Evolutionary conservation across 2,797 vertebrate genomes (phyloP).

Genomic region (Microctenopoma lineatum): DNA sequence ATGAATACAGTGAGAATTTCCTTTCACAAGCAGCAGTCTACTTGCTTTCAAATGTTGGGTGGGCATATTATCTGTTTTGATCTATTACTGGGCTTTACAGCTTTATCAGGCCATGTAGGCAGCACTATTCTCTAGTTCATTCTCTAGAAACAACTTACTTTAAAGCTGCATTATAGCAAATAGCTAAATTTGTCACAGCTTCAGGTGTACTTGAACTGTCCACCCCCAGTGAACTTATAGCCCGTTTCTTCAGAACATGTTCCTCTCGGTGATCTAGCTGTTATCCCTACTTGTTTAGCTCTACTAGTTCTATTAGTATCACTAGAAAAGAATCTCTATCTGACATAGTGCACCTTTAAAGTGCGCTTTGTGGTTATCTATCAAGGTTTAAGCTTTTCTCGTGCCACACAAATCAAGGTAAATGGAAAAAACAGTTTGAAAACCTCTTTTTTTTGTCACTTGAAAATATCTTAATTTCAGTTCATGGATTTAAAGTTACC

Average conservation of each 20-base stretch:
- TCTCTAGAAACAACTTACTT: too few relatives aligned
- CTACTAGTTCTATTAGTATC: neutral
- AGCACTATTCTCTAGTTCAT: too few relatives aligned
- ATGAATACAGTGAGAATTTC: neutral
- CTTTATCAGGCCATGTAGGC: too few relatives aligned
- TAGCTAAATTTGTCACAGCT: too few relatives aligned
- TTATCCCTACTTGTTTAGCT: neutral
- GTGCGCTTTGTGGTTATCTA: too few relatives aligned
- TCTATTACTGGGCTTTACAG: too few relatives aligned
- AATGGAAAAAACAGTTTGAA: neutral
- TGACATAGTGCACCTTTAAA: neutral
- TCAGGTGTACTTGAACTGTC: too few relatives aligned
- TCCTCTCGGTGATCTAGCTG: neutral
- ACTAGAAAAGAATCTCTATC: neutral
- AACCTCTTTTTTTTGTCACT: neutral
- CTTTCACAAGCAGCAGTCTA: neutral
- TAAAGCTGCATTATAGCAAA: too few relatives aligned
- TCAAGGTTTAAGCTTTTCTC: too few relatives aligned
- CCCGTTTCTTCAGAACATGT: neutral
- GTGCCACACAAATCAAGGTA: neutral
- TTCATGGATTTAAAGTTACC: neutral
- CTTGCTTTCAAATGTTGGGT: too few relatives aligned
- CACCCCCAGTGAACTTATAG: too few relatives aligned
- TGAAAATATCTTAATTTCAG: neutral
- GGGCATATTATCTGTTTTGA: too few relatives aligned